Base-by-base conservation (phyloP, 1,140 invertebrate genomes). In the Aphidius gifuensis region DNA sequence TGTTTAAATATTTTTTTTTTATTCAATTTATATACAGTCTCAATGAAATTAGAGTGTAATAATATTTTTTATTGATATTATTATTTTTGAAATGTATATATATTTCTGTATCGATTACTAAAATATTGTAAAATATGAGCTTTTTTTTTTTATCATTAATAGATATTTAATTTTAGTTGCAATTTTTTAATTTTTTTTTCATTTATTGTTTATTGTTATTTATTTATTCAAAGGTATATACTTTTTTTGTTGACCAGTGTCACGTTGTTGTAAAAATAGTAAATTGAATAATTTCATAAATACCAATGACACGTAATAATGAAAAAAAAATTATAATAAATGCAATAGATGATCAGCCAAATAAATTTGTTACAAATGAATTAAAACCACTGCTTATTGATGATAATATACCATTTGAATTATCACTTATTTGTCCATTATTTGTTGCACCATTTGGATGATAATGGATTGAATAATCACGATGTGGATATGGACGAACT, bases 331-430 rank as follows among this genome's bases (percentile, higher is more conserved):
- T 55, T 51, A 71, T 63, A 58, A 73, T 56, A 46, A 71, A 47
- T n/a, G 63, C 60, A 49, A 71, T 66, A 44, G 61, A 9, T 50
- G 72, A 78, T 82, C 83, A 90, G 68, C 89, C 89, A 69, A 91
- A 90, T 67, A 90, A 85, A 71, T 90, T 90, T 60, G 81, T 88
- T 44, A 90, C 85, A 65, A 92, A 82, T 67, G 84, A 91, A 68
- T 88, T 90, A 67, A 92, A 86, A 8, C 90, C 88, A 69, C 85
- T 90, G 69, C 86, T 88, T 68, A 92, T 85, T 43, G 88, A 88
- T 46, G 89, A 88, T 68, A 92, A 86, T 61, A 92, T 86, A 23
- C 89, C 88, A 67, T 74, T 67, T 82, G 79, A 65, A 80, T 80
- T 58, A 69, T 74, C 65, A 74, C 76, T 49, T 46, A 55, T 9